Conservation (phyloP, 2,888 invertebrate species). For the Barypeithes pellucidus region DNA sequence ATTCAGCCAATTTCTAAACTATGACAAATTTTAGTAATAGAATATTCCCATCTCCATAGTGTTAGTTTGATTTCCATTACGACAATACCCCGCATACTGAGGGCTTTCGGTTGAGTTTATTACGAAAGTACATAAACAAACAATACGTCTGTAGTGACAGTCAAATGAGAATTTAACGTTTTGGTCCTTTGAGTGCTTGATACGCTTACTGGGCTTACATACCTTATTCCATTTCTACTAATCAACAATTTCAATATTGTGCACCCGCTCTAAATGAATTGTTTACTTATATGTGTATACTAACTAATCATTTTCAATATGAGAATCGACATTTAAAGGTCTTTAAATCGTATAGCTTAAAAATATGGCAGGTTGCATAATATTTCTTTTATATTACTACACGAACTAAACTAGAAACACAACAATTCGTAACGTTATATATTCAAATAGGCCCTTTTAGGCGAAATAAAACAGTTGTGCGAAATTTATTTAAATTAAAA, state of each 20-base stretch:
- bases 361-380: too few species aligned
- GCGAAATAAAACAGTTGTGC: too few species aligned
- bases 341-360: too few species aligned
- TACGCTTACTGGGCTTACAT: constrained; percentile 27
- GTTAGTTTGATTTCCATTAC: constrained; percentile 36
- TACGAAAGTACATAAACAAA: constrained; percentile 37
- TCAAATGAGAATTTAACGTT: constrained; percentile 36
- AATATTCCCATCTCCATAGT: background rate
- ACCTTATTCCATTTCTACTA: constrained; percentile 34
- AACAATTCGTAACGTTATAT: too few species aligned
- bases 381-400: too few species aligned
- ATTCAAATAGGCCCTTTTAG: too few species aligned
- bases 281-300: constrained; percentile 17
- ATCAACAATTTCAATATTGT: constrained; percentile 36
- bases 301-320: background rate
- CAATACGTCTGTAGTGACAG: constrained; percentile 22
- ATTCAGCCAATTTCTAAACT: too few species aligned
- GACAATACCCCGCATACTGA: constrained; percentile 11
- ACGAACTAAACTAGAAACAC: too few species aligned
- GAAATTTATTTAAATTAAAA: too few species aligned
- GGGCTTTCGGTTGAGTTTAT: constrained; percentile 16
- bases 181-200: constrained; percentile 24
- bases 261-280: constrained; percentile 1
- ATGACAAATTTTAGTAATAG: background rate
- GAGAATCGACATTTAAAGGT: too few species aligned